Conservation (phyloP, 2,797 vertebrate genomes). For the Zalophus californianus region DNA sequence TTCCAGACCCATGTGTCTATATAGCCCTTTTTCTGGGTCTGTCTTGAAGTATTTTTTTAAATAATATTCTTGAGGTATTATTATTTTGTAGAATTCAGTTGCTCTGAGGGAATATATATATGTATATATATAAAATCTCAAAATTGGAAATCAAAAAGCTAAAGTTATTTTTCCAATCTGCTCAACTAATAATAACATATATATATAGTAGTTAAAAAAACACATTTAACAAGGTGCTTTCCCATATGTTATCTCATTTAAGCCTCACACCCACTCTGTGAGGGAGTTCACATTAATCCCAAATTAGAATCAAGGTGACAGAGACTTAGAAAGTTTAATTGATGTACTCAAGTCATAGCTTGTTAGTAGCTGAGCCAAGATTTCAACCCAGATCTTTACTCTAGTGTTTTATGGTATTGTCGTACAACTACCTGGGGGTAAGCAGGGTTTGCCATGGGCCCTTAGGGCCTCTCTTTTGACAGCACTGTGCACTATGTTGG, state of each 20-base stretch:
- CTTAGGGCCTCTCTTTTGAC: rapidly evolving
- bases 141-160: conserved; percentile 6
- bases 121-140: neutral
- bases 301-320: conserved; percentile 50
- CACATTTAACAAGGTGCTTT: conserved; percentile 49
- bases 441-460: neutral
- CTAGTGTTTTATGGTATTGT: neutral
- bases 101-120: neutral
- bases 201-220: conserved; percentile 36
- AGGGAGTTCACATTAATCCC: conserved; percentile 48
- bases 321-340: conserved; percentile 40
- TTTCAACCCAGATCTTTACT: neutral
- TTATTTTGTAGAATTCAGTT: neutral
- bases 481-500: neutral
- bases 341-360: neutral
- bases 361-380: neutral
- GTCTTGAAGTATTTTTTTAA: neutral
- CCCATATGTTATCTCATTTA: conserved; percentile 40
- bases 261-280: neutral
- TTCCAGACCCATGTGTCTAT: neutral
- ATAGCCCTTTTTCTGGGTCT: neutral
- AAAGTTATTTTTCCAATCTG: conserved; percentile 37
- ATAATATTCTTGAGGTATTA: conserved; percentile 31
- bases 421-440: neutral
- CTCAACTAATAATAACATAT: conserved; percentile 54